A percentile compares a stretch with the other conserved stretches of the same genome.
Evolutionary conservation across 2,113 vertebrate species (phyloP).

Genomic region (Cinclus mexicanus): DNA sequence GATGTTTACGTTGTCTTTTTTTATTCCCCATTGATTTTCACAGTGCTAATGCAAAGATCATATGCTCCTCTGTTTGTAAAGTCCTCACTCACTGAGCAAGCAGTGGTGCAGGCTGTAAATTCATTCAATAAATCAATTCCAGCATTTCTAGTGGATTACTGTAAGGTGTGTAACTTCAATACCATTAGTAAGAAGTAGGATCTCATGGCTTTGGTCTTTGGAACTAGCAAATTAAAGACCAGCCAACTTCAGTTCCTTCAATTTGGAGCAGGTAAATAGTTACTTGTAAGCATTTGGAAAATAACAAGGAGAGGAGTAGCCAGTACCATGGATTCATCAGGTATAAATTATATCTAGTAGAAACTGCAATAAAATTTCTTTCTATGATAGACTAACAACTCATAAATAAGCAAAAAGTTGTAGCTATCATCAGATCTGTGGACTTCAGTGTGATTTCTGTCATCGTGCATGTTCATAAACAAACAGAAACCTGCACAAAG

Average conservation of each 20-base stretch:
- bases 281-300: neutral
- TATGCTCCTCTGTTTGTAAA: neutral
- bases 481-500: neutral
- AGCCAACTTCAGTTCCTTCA: neutral
- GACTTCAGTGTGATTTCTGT: neutral
- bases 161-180: neutral
- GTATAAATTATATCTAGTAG: neutral
- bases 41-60: neutral
- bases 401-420: neutral
- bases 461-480: neutral
- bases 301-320: neutral
- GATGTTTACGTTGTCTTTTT: neutral
- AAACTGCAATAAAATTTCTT: neutral
- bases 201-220: neutral
- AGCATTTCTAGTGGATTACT: neutral
- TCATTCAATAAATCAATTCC: neutral
- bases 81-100: rapidly evolving
- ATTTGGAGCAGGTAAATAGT: neutral
- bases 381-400: neutral
- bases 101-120: neutral
- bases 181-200: neutral
- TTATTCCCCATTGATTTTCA: neutral
- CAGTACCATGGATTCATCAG: neutral
- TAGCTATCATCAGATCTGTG: neutral
- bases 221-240: neutral